phyloP scores from a whole-genome alignment of 2,888 invertebrate species.

The Orthosia gracilis region DNA sequence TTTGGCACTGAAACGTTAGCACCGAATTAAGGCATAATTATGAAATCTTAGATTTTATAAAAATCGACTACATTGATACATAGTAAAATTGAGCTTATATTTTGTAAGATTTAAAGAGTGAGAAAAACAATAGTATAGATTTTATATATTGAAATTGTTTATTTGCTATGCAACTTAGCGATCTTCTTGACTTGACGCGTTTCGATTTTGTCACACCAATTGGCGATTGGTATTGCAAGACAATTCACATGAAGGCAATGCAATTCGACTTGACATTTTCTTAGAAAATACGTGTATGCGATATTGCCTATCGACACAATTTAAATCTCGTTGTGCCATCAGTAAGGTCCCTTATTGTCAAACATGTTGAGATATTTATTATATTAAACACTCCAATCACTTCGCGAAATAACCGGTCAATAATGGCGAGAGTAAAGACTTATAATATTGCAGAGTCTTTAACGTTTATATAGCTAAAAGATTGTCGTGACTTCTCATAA shows the following conservation, averaged over 20 bases:
- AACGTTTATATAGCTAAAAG: not conserved
- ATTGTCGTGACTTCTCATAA: slow-evolving; percentile 31
- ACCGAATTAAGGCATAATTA: slow-evolving; percentile 55
- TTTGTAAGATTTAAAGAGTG: slow-evolving; percentile 40
- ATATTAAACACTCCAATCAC: not conserved
- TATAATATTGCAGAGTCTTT: slow-evolving; percentile 36
- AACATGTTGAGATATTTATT: not conserved
- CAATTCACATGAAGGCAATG: too few species aligned
- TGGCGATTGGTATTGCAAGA: too few species aligned
- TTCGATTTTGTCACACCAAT: too few species aligned
- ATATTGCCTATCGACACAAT: too few species aligned
- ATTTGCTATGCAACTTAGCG: not conserved
- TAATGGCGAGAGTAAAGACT: not conserved
- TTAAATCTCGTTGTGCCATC: too few species aligned
- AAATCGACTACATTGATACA: slow-evolving; percentile 52
- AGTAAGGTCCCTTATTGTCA: slow-evolving; percentile 9
- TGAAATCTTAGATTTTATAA: slow-evolving; percentile 62
- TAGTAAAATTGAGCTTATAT: slow-evolving; percentile 63
- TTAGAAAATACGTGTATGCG: too few species aligned
- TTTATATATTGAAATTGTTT: slow-evolving; percentile 37
- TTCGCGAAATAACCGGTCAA: not conserved
- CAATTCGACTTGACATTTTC: too few species aligned
- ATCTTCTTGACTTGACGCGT: too few species aligned
- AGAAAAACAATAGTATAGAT: slow-evolving; percentile 42
- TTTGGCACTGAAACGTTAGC: slow-evolving; percentile 72